Evolutionary conservation across 1,140 invertebrate genomes (phyloP).

Genomic region (Solenopsis invicta): DNA sequence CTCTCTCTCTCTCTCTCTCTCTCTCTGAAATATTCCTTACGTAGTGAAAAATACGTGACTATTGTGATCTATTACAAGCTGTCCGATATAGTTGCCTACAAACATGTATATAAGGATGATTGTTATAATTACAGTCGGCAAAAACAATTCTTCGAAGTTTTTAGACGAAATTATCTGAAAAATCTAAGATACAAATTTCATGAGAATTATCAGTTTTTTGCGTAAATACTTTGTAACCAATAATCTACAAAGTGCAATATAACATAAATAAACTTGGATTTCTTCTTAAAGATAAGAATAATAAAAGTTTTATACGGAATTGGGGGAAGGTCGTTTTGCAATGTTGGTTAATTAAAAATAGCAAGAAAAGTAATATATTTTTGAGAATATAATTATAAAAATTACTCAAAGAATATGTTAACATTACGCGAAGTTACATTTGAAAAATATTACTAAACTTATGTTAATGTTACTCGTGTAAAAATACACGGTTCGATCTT

Average conservation of each 20-base stretch:
- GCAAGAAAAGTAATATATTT: neutral
- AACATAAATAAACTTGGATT: neutral
- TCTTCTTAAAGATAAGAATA: neutral
- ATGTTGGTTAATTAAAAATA: neutral
- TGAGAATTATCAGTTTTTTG: neutral
- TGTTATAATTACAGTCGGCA: neutral
- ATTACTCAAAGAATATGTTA: neutral
- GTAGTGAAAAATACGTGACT: neutral
- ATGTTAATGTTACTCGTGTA: neutral
- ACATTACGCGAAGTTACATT: neutral
- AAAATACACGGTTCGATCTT: no score
- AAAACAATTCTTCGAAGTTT: neutral
- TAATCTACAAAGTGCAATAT: neutral
- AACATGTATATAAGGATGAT: neutral
- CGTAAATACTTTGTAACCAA: neutral
- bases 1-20: no score
- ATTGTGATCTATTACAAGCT: conserved; percentile 27
- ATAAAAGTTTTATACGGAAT: neutral
- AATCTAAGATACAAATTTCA: neutral
- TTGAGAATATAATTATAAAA: neutral
- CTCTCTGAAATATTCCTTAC: conserved; percentile 16
- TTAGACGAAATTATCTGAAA: neutral
- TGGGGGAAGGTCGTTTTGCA: neutral
- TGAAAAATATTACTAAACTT: neutral
- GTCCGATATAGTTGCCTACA: neutral